Conservation (phyloP, 1,140 invertebrate genomes). For the Teleopsis dalmanni region DNA sequence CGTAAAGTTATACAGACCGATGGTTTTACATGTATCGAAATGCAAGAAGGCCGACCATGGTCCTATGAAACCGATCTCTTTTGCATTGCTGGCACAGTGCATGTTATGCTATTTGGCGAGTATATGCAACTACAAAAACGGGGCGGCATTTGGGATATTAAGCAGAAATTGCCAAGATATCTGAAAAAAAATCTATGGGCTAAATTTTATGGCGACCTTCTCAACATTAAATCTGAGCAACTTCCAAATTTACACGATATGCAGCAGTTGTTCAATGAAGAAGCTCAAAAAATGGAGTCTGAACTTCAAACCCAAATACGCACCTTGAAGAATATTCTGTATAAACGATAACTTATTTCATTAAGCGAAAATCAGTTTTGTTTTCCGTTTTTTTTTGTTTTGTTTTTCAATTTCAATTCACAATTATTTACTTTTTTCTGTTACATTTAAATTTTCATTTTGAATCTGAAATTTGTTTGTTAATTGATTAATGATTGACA, state of each 20-base stretch:
- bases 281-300: conserved; percentile 48
- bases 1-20: conserved; percentile 56
- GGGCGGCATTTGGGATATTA: conserved; percentile 47
- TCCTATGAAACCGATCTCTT: conserved; percentile 89
- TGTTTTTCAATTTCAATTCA: no score
- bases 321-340: conserved; percentile 37
- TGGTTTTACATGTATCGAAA: conserved; percentile 79
- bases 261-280: conserved; percentile 55
- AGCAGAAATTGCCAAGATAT: conserved; percentile 50
- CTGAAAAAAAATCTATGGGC: conserved; percentile 58
- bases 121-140: conserved; percentile 65
- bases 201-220: conserved; percentile 56
- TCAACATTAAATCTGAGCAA: conserved; percentile 60
- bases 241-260: conserved; percentile 57
- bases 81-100: conserved; percentile 80
- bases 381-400: no score
- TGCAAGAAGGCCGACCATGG: conserved; percentile 81
- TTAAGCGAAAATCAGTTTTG: no score
- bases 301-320: conserved; percentile 43
- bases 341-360: conserved; percentile 43
- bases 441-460: no score
- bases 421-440: no score
- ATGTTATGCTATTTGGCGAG: conserved; percentile 77
- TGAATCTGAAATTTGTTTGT: no score
- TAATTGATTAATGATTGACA: no score